These are phyloP conservation scores for Nasonovia ribisnigri DNA, from an alignment of 2,888 invertebrate species.

Conservation along the genomic window DNA sequence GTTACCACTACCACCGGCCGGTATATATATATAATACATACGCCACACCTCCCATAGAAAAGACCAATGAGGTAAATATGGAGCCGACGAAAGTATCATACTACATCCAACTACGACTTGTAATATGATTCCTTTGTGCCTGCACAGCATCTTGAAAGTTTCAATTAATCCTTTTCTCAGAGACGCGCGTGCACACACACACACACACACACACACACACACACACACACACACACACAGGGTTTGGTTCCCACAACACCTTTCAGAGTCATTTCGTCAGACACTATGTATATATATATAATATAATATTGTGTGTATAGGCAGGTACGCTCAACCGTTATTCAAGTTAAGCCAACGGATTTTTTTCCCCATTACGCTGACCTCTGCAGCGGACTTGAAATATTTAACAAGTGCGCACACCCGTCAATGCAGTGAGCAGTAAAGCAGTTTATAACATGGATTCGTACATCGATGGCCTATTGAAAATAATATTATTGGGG, in stretches of 20 bases:
- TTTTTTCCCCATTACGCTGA: slow-evolving; percentile 35
- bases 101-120: background rate
- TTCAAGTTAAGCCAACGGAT: slow-evolving; percentile 17
- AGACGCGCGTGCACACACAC: background rate
- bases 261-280: slow-evolving; percentile 37
- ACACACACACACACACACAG: background rate
- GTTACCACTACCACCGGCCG: background rate
- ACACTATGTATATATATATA: background rate
- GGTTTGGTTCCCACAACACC: slow-evolving; percentile 44
- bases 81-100: slow-evolving; percentile 16
- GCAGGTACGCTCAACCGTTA: background rate
- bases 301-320: background rate
- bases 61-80: slow-evolving; percentile 38
- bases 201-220: background rate
- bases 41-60: background rate
- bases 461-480: background rate
- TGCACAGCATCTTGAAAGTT: slow-evolving; percentile 60
- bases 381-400: slow-evolving; percentile 16
- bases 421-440: background rate
- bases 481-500: background rate
- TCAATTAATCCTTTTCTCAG: slow-evolving; percentile 61
- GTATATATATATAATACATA: background rate
- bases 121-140: slow-evolving; percentile 56
- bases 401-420: background rate
- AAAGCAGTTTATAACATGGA: background rate